Conservation (phyloP, 2,797 vertebrate species). For the Anabas testudineus region DNA sequence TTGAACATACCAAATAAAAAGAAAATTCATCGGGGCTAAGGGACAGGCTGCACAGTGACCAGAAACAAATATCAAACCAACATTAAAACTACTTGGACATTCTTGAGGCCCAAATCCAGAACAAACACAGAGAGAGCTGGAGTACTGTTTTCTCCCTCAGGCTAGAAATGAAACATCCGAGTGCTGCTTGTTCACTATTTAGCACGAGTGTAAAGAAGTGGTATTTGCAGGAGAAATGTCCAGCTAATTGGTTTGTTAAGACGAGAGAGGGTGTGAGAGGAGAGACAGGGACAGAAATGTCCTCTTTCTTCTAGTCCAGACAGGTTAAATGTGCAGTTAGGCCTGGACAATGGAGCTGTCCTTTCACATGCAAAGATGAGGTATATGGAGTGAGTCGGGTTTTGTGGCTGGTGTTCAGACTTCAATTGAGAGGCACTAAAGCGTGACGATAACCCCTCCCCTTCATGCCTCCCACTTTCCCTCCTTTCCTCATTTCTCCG, state of each 20-base stretch:
- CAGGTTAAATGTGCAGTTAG: constrained; percentile 87
- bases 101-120: constrained; percentile 4
- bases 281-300: constrained; percentile 52
- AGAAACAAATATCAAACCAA: constrained; percentile 8
- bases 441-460: constrained; percentile 73
- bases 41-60: neutral
- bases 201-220: constrained; percentile 57
- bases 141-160: constrained; percentile 32
- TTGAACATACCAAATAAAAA: neutral
- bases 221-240: constrained; percentile 72
- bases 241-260: constrained; percentile 83
- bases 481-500: constrained; percentile 31
- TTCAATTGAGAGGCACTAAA: constrained; percentile 81
- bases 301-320: constrained; percentile 78
- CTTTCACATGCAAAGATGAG: constrained; percentile 84
- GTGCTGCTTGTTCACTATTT: constrained; percentile 43
- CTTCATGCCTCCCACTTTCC: constrained; percentile 45
- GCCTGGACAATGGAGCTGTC: constrained; percentile 69
- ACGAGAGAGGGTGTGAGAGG: constrained; percentile 53
- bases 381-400: constrained; percentile 79
- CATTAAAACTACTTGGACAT: constrained; percentile 9
- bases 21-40: neutral
- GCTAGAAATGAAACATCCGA: constrained; percentile 46
- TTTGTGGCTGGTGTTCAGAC: constrained; percentile 77
- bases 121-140: constrained; percentile 5